Base-by-base conservation (phyloP, 1,140 invertebrate species). In the Drosophila athabasca region DNA sequence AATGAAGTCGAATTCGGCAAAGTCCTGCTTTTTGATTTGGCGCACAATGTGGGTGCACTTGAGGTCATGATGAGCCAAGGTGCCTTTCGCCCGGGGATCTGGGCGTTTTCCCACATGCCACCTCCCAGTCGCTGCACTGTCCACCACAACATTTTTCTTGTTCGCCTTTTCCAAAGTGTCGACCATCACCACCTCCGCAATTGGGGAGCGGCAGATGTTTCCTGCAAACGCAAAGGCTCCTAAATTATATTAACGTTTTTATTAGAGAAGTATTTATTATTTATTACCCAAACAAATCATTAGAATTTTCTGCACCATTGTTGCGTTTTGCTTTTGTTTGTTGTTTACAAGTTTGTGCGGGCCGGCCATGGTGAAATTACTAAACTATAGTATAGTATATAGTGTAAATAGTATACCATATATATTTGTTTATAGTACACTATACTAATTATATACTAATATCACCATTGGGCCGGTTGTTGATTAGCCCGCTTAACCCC, bases 131-230 rank as follows among this genome's bases (percentile, higher is more conserved):
- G 95, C 98, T 2, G 97, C 97, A 93, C 97, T 98, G 84, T 99
- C 97, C 3, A 97, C 95, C 69, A 97, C 98, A 76, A 95, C 79
- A 72, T 94, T 92, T 1, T 91, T 74, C 6, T 95, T 76, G 44
- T 94, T 93, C 62, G 93, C 91, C 80, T 96, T 93, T 76, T 94
- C 94, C 7, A 96, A 92, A 9, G 94, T 90, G 70, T 97, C 94
- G 29, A 93, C 91, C 92, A 98, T 98, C 0, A 98, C 96, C 7
- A 96, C 97, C 92, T 98, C 97, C 17, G 97, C 97, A 70, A 98
- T 98, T 6, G 98, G 97, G 11, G 97, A 98, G n/a, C 98, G 94
- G 91, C 97, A 99, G 76, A 98, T 98, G 85, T 98, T 98, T 13
- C 97, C 97, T 94, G 67, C 84, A 91, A 92, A 8, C 9, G 22